Percentiles rank a stretch among this genome's conserved stretches.
Evolutionary conservation across 2,797 vertebrate genomes (phyloP).

Genomic region (Coluber constrictor): DNA sequence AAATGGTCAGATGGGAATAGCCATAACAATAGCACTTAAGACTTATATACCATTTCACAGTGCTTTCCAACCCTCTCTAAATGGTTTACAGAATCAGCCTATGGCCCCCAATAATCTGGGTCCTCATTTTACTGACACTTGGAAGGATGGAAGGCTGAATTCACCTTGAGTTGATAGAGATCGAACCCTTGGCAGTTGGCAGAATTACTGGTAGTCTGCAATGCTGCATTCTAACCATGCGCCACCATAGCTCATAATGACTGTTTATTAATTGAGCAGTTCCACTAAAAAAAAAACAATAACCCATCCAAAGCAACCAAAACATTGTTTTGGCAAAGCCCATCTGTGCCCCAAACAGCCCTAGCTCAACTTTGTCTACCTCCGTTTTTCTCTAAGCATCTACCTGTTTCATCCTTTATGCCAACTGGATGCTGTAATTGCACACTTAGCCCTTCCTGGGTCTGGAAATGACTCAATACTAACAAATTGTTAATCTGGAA

Average conservation of each 20-base stretch:
- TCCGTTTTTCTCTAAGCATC: slow-evolving; percentile 7
- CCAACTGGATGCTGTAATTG: not conserved
- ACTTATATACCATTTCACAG: not conserved
- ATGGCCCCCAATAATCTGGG: not conserved
- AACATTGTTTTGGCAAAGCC: slow-evolving; percentile 67
- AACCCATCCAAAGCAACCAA: slow-evolving; percentile 4
- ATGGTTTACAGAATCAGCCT: not conserved
- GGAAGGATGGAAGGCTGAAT: not conserved
- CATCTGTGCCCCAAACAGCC: slow-evolving; percentile 56
- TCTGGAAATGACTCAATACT: too few relatives aligned
- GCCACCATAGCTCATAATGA: slow-evolving; percentile 38
- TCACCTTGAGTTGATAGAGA: too few relatives aligned
- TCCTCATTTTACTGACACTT: not conserved
- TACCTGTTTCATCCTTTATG: not conserved
- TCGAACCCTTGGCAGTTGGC: not conserved
- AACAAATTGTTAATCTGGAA: not conserved
- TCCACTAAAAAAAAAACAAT: slow-evolving; percentile 33
- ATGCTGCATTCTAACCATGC: not conserved
- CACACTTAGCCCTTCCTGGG: not conserved
- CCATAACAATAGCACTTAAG: slow-evolving; percentile 27
- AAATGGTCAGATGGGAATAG: slow-evolving; percentile 39
- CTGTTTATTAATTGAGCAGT: slow-evolving; percentile 68
- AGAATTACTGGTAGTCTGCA: not conserved
- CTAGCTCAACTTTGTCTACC: slow-evolving; percentile 25
- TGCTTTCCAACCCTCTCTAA: too few relatives aligned